phyloP scores from a whole-genome alignment of 2,797 vertebrate species.

The Helostoma temminkii region DNA sequence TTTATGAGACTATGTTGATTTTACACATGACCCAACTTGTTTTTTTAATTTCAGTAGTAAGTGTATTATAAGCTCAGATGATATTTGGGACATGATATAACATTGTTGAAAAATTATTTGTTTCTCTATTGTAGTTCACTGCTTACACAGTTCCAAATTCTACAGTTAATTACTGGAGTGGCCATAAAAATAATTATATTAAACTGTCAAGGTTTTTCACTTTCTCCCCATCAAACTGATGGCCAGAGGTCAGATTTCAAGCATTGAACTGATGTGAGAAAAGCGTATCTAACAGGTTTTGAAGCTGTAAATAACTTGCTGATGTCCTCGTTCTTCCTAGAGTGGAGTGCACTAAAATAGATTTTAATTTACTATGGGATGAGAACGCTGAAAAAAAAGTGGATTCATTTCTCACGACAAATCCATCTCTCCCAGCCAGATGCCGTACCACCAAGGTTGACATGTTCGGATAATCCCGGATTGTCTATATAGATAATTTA shows the following conservation, averaged over 20 bases:
- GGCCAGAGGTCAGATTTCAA: constrained; percentile 25
- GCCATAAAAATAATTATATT: neutral
- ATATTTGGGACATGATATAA: neutral
- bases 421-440: constrained; percentile 22
- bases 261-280: constrained; percentile 10
- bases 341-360: constrained; percentile 51
- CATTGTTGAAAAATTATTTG: neutral
- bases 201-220: constrained; percentile 2
- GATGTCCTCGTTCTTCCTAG: constrained; percentile 47
- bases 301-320: constrained; percentile 64
- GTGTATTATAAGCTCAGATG: neutral
- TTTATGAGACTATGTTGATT: too few relatives aligned
- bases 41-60: too few relatives aligned
- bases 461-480: constrained; percentile 44
- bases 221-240: constrained; percentile 6
- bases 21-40: too few relatives aligned
- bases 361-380: constrained; percentile 49
- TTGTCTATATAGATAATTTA: constrained; percentile 22
- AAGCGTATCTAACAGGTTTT: constrained; percentile 39
- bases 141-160: constrained; percentile 7
- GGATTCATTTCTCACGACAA: constrained; percentile 28
- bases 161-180: neutral
- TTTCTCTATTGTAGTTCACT: neutral
- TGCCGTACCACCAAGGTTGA: constrained; percentile 4
- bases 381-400: constrained; percentile 16